Percentiles rank a stretch among this genome's conserved stretches.
These are phyloP conservation scores for Pagetopsis macropterus DNA, from an alignment of 2,797 vertebrate genomes.

Conservation along the genomic window DNA sequence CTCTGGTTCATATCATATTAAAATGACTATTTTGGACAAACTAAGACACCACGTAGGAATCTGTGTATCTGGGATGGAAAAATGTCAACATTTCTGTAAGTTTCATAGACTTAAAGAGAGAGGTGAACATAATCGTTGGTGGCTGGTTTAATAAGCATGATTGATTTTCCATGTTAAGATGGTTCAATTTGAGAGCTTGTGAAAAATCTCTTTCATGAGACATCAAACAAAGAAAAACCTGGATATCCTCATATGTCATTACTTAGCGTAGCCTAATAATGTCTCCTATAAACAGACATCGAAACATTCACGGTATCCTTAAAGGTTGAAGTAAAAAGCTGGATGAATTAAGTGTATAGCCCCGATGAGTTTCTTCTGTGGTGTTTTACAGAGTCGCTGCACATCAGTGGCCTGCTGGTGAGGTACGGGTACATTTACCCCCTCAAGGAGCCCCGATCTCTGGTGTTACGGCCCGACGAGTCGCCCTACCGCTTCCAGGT, in stretches of 20 bases:
- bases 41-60: no score
- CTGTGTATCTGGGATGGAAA: no score
- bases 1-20: no score
- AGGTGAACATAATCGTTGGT: no score
- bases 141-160: neutral
- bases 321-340: neutral
- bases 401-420: constrained; percentile 88
- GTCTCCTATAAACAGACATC: no score
- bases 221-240: neutral
- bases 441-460: constrained; percentile 85
- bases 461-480: constrained; percentile 85
- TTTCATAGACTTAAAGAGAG: no score
- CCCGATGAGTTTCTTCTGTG: constrained; percentile 19
- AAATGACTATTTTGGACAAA: no score
- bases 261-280: neutral
- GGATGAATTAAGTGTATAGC: neutral
- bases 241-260: neutral
- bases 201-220: constrained; percentile 5
- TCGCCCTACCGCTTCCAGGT: constrained; percentile 95
- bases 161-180: neutral
- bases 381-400: constrained; percentile 87
- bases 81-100: no score
- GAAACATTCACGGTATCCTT: neutral
- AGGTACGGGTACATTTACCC: constrained; percentile 92
- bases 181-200: neutral